Evolutionary conservation across 2,113 vertebrate genomes (phyloP).

Genomic region (Turnix velox): DNA sequence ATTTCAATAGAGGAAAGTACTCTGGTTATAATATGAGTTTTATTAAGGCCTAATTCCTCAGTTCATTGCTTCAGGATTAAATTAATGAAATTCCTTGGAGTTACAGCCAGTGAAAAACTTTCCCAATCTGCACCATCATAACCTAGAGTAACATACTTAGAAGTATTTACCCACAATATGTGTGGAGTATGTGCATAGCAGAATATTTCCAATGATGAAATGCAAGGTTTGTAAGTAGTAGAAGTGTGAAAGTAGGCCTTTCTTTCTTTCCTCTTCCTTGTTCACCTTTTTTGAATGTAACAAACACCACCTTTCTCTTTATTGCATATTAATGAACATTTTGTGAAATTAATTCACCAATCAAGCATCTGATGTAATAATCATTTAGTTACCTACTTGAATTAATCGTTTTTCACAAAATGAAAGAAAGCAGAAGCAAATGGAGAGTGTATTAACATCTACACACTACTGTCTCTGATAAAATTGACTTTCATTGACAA

Average conservation of each 20-base stretch:
- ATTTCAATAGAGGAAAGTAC: neutral
- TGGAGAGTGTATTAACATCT: neutral
- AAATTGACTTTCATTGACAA: neutral
- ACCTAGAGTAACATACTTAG: neutral
- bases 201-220: neutral
- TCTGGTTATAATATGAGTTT: neutral
- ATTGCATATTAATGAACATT: neutral
- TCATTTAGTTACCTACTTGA: neutral
- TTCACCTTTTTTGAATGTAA: neutral
- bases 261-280: neutral
- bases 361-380: neutral
- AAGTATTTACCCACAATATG: neutral
- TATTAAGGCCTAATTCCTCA: constrained; percentile 2
- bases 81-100: neutral
- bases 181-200: neutral
- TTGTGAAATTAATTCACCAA: neutral
- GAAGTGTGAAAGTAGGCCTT: neutral
- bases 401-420: neutral
- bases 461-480: neutral
- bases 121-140: neutral
- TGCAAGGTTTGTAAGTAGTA: neutral
- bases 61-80: neutral
- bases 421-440: neutral
- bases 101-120: neutral
- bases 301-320: neutral